Base-by-base conservation (phyloP, 2,797 vertebrate genomes). In the Acrossocheilus fasciatus region DNA sequence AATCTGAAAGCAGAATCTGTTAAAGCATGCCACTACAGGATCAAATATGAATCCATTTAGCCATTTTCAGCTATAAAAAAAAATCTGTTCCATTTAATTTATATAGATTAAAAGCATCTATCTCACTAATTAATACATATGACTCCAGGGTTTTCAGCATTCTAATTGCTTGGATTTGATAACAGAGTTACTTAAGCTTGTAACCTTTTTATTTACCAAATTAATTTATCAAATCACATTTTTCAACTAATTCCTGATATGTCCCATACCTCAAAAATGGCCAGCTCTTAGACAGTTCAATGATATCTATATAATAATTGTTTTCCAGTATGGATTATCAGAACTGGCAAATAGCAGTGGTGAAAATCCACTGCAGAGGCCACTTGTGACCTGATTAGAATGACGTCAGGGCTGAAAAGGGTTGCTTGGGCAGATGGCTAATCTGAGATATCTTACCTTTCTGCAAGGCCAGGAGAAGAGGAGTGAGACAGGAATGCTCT, bases 361-460 rank as follows among this genome's bases (percentile, higher is more conserved):
- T 77, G 47, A 76, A 69, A 52, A 50, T 47, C 43, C 57, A 74
- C 30, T 11, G 59, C 43, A 41, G 26, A 45, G 54, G 66, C 57
- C 66, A 50, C 70, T 84, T 80, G 89, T 90, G 91, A 94, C 87
- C 88, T 91, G 94, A 94, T 95, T 94, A 95, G 66, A 83, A 66
- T 93, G 94, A 95, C 92, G 90, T 94, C 91, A 92, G 85, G 47
- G 68, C 89, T 87, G 88, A 88, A 86, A 87, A 87, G 88, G 91
- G 86, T 82, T 54, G 66, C 62, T 50, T 43, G 66, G 30, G 76
- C 92, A 95, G 93, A 90, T 91, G 92, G 94, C 91, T 95, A 94
- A 96, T 95, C 93, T 93, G 89, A 82, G 83, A 91, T 88, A 89
- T 90, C 86, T 79, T 86, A 87, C 90, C 92, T 87, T 89, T 50